These are phyloP conservation scores for Gila robusta DNA, from an alignment of 2,797 vertebrate species.

Conservation along the genomic window DNA sequence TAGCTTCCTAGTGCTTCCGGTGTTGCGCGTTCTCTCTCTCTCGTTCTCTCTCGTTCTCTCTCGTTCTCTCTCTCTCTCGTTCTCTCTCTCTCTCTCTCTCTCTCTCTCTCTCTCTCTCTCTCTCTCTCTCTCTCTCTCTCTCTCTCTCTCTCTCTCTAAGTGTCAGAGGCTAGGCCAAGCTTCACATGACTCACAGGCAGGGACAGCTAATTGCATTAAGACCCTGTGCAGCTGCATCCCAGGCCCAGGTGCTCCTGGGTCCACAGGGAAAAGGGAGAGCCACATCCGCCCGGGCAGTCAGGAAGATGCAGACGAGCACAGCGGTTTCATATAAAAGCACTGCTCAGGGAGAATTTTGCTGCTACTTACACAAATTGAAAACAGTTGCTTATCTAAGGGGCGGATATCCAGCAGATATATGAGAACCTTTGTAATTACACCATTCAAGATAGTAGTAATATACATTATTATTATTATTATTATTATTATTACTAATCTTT, in stretches of 20 bases:
- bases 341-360: constrained; percentile 28
- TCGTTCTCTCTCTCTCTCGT: too few species aligned
- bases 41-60: background rate
- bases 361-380: constrained; percentile 41
- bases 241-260: constrained; percentile 52
- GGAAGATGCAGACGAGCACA: constrained; percentile 33
- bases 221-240: constrained; percentile 49
- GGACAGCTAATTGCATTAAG: constrained; percentile 61
- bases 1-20: constrained; percentile 36
- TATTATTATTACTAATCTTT: background rate
- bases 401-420: constrained; percentile 12
- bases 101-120: constrained; percentile 14
- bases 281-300: constrained; percentile 15
- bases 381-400: background rate
- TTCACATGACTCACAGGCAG: constrained; percentile 52
- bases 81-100: constrained; percentile 14
- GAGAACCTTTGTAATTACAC: background rate
- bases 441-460: background rate
- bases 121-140: constrained; percentile 14
- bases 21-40: constrained; percentile 16
- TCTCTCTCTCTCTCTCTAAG: constrained; percentile 31
- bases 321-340: constrained; percentile 34
- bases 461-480: background rate
- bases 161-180: constrained; percentile 46
- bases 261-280: constrained; percentile 42